Evolutionary conservation across 2,113 vertebrate genomes (phyloP), one percentile per base, ranked within the genome.

Genomic region (Nothoprocta perdicaria): DNA sequence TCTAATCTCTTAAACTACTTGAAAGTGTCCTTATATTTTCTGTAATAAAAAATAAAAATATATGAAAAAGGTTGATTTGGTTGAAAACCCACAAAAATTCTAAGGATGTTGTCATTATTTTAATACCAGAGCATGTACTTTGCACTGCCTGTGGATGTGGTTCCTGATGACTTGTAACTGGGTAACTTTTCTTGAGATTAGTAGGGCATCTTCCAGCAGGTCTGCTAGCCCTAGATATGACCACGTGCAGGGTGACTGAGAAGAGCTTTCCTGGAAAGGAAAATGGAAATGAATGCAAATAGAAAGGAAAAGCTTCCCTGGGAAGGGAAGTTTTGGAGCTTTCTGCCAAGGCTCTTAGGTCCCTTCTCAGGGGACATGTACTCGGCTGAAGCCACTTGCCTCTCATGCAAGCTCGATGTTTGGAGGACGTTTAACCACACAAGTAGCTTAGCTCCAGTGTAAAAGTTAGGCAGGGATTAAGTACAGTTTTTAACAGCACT

Each of bases 401-500:
- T 84, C 85, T 86, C 19, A 18, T 24, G 31, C 17, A 21, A 78
- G 10, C 23, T 92, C 43, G 2, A 45, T 45, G 53, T 81, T 79
- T 24, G 27, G 53, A 52, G 72, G 82, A 71, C 7, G 33, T 14
- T 9, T 14, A 38, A 40, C 62, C 62, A 68, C 52, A 19, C 15
- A 7, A 48, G 27, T 3, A 35, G 74, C 12, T 75, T 65, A 68
- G 12, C 65, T 74, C 40, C 50, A 33, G 67, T 31, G 33, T 22
- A 62, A 24, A 35, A 38, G 60, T 38, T 35, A 62, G 60, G 19
- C 23, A 22, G 60, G 53, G 53, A 31, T 17, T 38, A 62, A 22
- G n/a, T 62, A 62, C 27, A 76, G 61, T 93, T 61, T 90, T 94
- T 93, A 84, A 82, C 86, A 90, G 88, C 38, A 79, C 15, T 71